Conservation (phyloP, 2,113 vertebrate genomes). For the Eublepharis macularius region DNA sequence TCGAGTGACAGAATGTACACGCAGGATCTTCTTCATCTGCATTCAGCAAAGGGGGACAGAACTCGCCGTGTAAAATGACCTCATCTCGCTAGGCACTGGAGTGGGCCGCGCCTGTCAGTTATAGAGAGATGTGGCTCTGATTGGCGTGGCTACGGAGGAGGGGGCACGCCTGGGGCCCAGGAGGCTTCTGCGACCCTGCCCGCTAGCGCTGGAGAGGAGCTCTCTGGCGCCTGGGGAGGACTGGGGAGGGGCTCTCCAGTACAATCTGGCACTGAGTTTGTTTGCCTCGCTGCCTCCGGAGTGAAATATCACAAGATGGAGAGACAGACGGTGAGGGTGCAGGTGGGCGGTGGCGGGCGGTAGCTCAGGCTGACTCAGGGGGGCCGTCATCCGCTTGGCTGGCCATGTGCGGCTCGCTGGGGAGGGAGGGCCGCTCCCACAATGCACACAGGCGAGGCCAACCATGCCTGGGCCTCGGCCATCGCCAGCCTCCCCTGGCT, state of each 20-base stretch:
- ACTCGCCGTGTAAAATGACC: conserved; percentile 4
- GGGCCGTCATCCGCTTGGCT: conserved; percentile 69
- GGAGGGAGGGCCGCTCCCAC: neutral
- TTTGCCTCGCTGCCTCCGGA: conserved; percentile 80
- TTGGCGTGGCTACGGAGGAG: conserved; percentile 6
- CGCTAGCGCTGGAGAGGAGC: neutral
- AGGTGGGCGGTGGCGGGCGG: conserved; percentile 70
- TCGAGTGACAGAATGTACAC: conserved; percentile 9
- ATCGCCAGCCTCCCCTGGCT: neutral
- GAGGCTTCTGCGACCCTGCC: neutral
- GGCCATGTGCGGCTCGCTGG: conserved; percentile 33
- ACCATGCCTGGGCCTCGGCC: neutral
- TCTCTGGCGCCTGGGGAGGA: conserved; percentile 24
- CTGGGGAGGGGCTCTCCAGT: conserved; percentile 62
- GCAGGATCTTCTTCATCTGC: conserved; percentile 19
- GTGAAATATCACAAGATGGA: conserved; percentile 81
- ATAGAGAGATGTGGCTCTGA: neutral
- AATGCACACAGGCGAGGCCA: neutral
- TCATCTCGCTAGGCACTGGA: neutral
- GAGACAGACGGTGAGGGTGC: conserved; percentile 74
- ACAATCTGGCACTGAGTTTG: conserved; percentile 75
- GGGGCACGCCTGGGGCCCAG: neutral
- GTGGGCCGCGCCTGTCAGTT: conserved; percentile 7
- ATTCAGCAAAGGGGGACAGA: neutral
- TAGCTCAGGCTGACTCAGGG: conserved; percentile 72